phyloP scores from a whole-genome alignment of 2,888 invertebrate genomes.

The Hemistola chrysoprasaria region DNA sequence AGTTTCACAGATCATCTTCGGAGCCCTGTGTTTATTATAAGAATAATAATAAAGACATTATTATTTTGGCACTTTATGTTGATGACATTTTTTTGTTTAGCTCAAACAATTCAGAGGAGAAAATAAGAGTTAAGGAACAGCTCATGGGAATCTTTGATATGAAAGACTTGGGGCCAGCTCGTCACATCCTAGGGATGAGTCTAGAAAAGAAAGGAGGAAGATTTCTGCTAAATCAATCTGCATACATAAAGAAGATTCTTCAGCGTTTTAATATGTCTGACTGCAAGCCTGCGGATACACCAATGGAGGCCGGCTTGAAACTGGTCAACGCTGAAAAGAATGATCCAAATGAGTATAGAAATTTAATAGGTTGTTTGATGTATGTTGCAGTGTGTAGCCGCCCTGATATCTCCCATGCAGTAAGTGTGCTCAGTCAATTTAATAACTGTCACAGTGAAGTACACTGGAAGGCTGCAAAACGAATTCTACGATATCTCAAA shows the following conservation, averaged over 20 bases:
- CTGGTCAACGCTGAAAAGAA: neutral
- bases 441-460: constrained; percentile 17
- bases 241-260: neutral
- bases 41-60: neutral
- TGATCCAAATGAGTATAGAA: constrained; percentile 7
- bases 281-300: neutral
- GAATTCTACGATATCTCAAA: constrained; percentile 28
- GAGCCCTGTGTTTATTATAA: constrained; percentile 12
- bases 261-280: constrained; percentile 1
- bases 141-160: constrained; percentile 24
- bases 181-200: constrained; percentile 5
- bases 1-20: neutral
- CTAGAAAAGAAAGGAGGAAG: neutral
- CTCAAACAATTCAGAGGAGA: neutral
- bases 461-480: constrained; percentile 30
- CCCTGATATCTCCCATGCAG: constrained; percentile 29
- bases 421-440: constrained; percentile 28
- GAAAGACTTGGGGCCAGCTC: constrained; percentile 18
- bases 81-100: constrained; percentile 20
- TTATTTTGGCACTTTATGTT: constrained; percentile 18
- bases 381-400: constrained; percentile 26
- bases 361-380: constrained; percentile 25
- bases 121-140: constrained; percentile 9
- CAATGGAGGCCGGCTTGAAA: constrained; percentile 1
- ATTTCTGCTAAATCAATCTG: neutral